A percentile compares a stretch with the other conserved stretches of the same genome.
phyloP scores from a whole-genome alignment of 1,140 invertebrate genomes.

The Megalopta genalis region DNA sequence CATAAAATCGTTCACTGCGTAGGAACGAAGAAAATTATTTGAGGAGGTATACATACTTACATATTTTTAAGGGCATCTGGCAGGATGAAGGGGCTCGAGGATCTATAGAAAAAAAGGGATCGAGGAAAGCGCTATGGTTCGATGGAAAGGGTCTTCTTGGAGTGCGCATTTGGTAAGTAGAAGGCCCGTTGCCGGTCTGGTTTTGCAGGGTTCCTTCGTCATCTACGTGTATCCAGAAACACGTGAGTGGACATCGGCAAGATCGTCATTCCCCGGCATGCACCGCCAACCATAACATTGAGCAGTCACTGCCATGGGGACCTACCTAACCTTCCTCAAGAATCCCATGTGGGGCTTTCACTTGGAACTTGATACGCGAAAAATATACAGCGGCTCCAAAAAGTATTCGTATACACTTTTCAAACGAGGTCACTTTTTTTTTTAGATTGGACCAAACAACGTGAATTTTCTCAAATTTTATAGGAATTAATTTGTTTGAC shows the following conservation, averaged over 20 bases:
- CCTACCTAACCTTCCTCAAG: conserved; percentile 46
- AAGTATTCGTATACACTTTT: too few relatives aligned
- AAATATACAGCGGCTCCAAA: background rate
- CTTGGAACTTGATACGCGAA: conserved; percentile 7
- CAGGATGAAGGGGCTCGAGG: background rate
- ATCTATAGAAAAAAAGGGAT: background rate
- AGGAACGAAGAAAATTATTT: background rate
- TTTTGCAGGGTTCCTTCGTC: conserved; percentile 38
- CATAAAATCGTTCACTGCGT: background rate
- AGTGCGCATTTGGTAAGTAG: conserved; percentile 28
- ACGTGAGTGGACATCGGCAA: conserved; percentile 46
- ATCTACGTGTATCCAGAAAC: conserved; percentile 39
- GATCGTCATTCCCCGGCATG: conserved; percentile 45
- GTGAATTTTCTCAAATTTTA: too few relatives aligned
- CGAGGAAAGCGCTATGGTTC: conserved; percentile 24
- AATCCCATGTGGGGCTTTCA: conserved; percentile 4
- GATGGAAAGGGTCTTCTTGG: conserved; percentile 25
- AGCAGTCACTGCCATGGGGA: conserved; percentile 51
- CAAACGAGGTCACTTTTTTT: too few relatives aligned
- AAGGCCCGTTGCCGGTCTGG: conserved; percentile 14
- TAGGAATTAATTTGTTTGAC: too few relatives aligned
- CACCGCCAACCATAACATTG: conserved; percentile 53
- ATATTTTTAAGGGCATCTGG: conserved; percentile 7
- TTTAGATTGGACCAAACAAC: too few relatives aligned
- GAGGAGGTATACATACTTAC: background rate